These are phyloP conservation scores for Adelphocoris suturalis DNA, from an alignment of 2,888 invertebrate genomes.

Conservation along the genomic window DNA sequence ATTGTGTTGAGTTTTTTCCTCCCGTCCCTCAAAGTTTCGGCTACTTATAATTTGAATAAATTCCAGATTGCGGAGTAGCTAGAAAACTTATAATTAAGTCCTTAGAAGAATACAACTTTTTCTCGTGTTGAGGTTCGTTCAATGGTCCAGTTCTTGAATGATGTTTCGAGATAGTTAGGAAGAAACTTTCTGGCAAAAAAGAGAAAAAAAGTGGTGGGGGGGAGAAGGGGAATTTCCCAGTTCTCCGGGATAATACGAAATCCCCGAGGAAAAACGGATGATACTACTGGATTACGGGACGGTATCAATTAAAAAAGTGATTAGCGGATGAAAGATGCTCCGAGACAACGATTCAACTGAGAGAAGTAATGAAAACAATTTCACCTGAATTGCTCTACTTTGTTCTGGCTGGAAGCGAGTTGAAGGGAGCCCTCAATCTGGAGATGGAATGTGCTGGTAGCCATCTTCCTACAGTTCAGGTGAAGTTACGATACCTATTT, in stretches of 20 bases:
- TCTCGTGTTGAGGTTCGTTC: constrained; percentile 18
- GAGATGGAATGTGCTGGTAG: too few species aligned
- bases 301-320: neutral
- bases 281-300: neutral
- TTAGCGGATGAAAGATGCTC: neutral
- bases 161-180: constrained; percentile 25
- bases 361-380: neutral
- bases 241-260: neutral
- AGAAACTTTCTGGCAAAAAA: constrained; percentile 3
- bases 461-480: too few species aligned
- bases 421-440: too few species aligned
- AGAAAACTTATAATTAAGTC: constrained; percentile 31
- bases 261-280: neutral
- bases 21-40: neutral
- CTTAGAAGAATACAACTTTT: constrained; percentile 13
- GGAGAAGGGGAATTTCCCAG: neutral
- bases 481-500: too few species aligned
- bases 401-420: neutral
- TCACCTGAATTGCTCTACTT: neutral
- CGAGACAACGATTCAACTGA: neutral
- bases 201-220: too few species aligned
- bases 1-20: neutral
- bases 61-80: constrained; percentile 25
- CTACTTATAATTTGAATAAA: constrained; percentile 10
- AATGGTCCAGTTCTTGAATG: neutral